A percentile compares a stretch with the other conserved stretches of the same genome.
Evolutionary conservation across 2,113 vertebrate genomes (phyloP).

Genomic region (Cebidichthys violaceus): DNA sequence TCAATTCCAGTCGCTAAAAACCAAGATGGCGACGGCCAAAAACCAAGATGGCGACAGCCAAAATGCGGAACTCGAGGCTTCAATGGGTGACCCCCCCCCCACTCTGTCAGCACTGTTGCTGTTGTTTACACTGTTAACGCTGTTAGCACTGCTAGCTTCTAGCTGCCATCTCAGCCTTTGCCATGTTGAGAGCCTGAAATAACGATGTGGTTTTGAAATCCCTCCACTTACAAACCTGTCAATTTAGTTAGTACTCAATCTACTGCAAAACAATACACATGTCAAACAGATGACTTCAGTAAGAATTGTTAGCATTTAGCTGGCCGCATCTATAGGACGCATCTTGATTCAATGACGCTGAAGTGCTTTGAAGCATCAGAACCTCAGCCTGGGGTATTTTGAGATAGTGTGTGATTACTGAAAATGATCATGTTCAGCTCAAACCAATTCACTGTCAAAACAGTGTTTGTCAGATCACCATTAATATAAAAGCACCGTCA

Average conservation of each 20-base stretch:
- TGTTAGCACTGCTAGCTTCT: too few relatives aligned
- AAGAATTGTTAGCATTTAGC: background rate
- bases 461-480: background rate
- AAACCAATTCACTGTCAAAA: background rate
- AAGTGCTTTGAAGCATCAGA: background rate
- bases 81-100: too few relatives aligned
- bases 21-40: too few relatives aligned
- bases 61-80: too few relatives aligned
- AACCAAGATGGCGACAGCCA: too few relatives aligned
- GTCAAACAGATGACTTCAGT: background rate
- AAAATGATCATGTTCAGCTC: background rate
- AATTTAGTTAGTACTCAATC: background rate
- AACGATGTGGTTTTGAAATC: background rate
- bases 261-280: background rate
- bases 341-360: background rate
- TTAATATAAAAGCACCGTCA: background rate
- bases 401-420: background rate
- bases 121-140: too few relatives aligned
- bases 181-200: too few relatives aligned
- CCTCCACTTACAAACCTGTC: background rate
- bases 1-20: too few relatives aligned
- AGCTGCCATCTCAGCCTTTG: too few relatives aligned
- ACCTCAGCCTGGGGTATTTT: background rate
- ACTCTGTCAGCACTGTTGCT: too few relatives aligned
- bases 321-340: background rate